These are phyloP conservation scores for Theropithecus gelada DNA, from an alignment of 2,113 vertebrate species.

Conservation along the genomic window DNA sequence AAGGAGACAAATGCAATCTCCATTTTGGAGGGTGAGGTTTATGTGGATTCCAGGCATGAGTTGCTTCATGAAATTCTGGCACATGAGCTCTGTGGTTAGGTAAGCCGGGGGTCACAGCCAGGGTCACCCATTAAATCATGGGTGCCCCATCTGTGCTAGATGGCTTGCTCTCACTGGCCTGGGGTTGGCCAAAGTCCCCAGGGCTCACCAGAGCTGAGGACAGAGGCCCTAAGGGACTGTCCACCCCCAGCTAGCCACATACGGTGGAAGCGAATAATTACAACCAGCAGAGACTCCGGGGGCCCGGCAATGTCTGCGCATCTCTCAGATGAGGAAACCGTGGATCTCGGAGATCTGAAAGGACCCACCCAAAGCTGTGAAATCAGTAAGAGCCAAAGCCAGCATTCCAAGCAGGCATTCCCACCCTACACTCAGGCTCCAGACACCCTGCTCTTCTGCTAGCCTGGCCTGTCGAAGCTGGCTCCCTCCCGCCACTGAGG, in stretches of 20 bases:
- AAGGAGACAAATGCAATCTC: background rate
- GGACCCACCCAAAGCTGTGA: background rate
- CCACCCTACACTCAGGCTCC: background rate
- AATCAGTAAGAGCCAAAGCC: background rate
- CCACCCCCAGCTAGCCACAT: background rate
- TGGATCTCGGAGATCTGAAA: background rate
- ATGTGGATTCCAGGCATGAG: too few relatives aligned
- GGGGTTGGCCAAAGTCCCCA: background rate
- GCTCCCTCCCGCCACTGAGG: background rate
- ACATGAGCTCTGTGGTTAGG: background rate
- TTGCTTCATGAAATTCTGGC: too few relatives aligned
- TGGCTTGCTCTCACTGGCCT: background rate
- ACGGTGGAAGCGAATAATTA: background rate
- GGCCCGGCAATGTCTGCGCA: background rate
- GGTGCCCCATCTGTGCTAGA: background rate
- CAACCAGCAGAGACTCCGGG: background rate
- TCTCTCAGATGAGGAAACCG: background rate
- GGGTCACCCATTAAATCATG: background rate
- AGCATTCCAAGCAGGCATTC: background rate
- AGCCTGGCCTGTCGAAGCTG: background rate
- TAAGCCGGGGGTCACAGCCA: background rate
- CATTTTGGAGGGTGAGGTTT: background rate
- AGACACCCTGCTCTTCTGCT: background rate
- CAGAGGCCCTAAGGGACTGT: background rate
- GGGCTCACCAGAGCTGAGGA: background rate